Percentiles rank a stretch among this genome's conserved stretches.
phyloP scores from a whole-genome alignment of 1,140 invertebrate genomes.

The Drosophila eugracilis region DNA sequence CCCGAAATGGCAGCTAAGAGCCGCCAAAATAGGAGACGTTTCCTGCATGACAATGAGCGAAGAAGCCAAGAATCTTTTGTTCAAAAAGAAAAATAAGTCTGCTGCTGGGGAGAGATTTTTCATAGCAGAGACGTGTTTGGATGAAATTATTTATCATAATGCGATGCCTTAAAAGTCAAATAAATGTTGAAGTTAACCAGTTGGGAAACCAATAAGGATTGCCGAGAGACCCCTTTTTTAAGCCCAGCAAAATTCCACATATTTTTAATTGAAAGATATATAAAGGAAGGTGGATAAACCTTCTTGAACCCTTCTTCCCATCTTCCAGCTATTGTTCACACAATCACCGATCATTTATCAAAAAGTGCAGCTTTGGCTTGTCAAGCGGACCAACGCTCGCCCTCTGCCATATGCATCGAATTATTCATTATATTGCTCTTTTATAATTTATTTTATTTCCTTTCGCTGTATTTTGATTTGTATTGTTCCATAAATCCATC shows the following conservation, averaged over 20 bases:
- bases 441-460: slow-evolving; percentile 8
- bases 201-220: no score
- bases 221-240: no score
- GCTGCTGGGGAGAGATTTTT: neutral
- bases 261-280: no score
- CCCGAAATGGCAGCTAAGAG: slow-evolving; percentile 19
- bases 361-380: slow-evolving; percentile 29
- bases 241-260: no score
- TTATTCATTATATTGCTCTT: slow-evolving; percentile 20
- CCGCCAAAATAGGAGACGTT: slow-evolving; percentile 21
- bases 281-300: neutral
- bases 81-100: neutral
- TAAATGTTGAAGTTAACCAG: neutral
- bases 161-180: neutral
- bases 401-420: slow-evolving; percentile 13
- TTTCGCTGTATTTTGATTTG: slow-evolving; percentile 11
- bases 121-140: neutral
- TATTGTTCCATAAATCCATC: slow-evolving; percentile 13
- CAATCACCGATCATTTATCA: slow-evolving; percentile 61
- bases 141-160: neutral
- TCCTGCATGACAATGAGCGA: slow-evolving; percentile 52
- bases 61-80: neutral
- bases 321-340: slow-evolving; percentile 19
- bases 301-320: slow-evolving; percentile 5
- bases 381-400: slow-evolving; percentile 14